Evolutionary conservation across 2,797 vertebrate species (phyloP), one percentile per base, ranked within the genome.

Genomic region (Catamblyrhynchus diadema): DNA sequence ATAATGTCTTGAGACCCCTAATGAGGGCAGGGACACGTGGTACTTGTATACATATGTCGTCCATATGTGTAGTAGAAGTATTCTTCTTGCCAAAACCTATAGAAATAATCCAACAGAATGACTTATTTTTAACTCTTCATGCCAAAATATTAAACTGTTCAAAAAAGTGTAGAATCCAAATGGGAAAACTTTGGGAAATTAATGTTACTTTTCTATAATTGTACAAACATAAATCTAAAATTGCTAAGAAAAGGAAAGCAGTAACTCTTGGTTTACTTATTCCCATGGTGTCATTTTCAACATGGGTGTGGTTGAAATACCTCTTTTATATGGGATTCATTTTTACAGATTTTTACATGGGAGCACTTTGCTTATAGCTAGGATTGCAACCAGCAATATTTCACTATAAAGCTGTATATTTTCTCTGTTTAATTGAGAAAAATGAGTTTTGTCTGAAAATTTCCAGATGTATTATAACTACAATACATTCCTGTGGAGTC

Each of bases 191-290:
- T 71, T 65, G 77, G 25, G 28, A 94, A 88, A n/a, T 28, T 72
- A 41, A 85, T 57, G 22, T 80, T 37, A 59, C 44, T 92, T 85
- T 89, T 91, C 39, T 50, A 4, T 71, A 39, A 47, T 39, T 88
- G 12, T 81, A 64, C 37, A 64, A 93, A 81, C 16, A 81, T 66
- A 73, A 57, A 78, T 86, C 32, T 85, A 72, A 89, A 70, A 71
- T 82, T 78, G 70, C 59, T 64, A 80, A 80, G 69, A 25, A 50
- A 42, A 92, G 19, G 42, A 33, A 88, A 86, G 64, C 33, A 81
- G 13, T 92, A 83, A 57, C 8, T 94, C 71, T 86, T 81, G n/a
- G 37, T 81, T 87, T 94, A 65, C n/a, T 53, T 94, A 71, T 75
- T 92, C 70, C 54, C 81, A 81, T 93, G 48, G 24, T 62, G 64